Base-by-base conservation (phyloP, 2,113 vertebrate genomes). In the Pavo muticus region DNA sequence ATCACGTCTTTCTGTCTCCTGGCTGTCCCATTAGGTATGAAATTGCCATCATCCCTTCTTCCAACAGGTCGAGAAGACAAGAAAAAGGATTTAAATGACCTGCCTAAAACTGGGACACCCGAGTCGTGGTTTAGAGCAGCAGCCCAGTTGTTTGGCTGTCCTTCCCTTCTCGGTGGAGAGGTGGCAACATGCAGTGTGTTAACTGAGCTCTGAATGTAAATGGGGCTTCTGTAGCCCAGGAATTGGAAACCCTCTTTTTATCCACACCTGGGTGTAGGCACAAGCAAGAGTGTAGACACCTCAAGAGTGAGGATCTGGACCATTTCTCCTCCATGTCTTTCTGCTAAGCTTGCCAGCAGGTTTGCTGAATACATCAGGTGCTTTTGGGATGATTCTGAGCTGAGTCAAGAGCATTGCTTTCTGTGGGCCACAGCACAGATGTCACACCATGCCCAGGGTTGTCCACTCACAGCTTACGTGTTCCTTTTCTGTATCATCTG, bases 341-440 rank as follows among this genome's bases (percentile, higher is more conserved):
- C 23, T 1, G 1, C 65, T 70, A 45, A 56, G 8, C 14, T 50
- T 67, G 4, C 23, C 25, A 27, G 39, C 32, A n/a, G 13, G 18
- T 79, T 82, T 75, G 69, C 88, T 84, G 13, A 87, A 35, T 40
- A 14, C 1, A 4, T 67, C 57, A 57, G 37, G 35, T 76, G 14
- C 35, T 87, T 83, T 74, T 56, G 35, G 12, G 56, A 50, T 79
- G 19, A 82, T 44, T 21, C 44, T 61, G 96, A 40, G 96, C 95
- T 96, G 50, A 60, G 21, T 39, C 13, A 57, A 11, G 42, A 27
- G 50, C 10, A 1, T 79, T 70, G 48, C 63, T 67, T n/a, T 52
- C 17, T 65, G 4, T 23, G 19, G 37, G n/a, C 80, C 40, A 37
- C 0, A 4, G 57, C 13, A 14, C 27, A 37, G 50, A 0, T 1